These are phyloP conservation scores for Drosophila stalkeri DNA, from an alignment of 2,888 invertebrate species.

Conservation along the genomic window DNA sequence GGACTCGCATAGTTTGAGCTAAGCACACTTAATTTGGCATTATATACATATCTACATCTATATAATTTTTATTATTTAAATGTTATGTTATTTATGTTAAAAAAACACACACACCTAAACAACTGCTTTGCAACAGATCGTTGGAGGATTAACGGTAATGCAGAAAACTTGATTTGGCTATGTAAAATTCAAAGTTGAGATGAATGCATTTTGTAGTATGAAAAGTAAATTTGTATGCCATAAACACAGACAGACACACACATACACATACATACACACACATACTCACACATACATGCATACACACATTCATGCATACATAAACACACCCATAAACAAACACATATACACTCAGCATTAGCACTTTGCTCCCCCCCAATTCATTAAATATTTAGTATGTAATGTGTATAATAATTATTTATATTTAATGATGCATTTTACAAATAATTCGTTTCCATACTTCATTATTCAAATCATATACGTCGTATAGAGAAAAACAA, in stretches of 20 bases:
- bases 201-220: constrained; percentile 4
- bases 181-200: not conserved
- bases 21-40: constrained; percentile 2
- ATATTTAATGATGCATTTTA: constrained; percentile 47
- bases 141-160: not conserved
- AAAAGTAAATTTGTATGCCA: constrained; percentile 27
- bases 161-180: not conserved
- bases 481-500: constrained; percentile 24
- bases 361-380: constrained; percentile 17
- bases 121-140: too few species aligned
- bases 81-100: not conserved
- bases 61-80: not conserved
- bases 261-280: not conserved
- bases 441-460: constrained; percentile 39
- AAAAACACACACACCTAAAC: not conserved
- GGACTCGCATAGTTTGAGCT: constrained; percentile 42
- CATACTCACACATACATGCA: not conserved
- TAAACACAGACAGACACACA: constrained; percentile 1
- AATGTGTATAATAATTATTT: constrained; percentile 49
- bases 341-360: constrained; percentile 29
- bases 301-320: not conserved
- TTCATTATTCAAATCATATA: constrained; percentile 30
- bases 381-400: constrained; percentile 37
- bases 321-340: not conserved
- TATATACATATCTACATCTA: not conserved